A percentile compares a stretch with the other conserved stretches of the same genome.
phyloP scores from a whole-genome alignment of 37 sponge, comb jelly and placozoan genomes.

The Beroe ovata region DNA sequence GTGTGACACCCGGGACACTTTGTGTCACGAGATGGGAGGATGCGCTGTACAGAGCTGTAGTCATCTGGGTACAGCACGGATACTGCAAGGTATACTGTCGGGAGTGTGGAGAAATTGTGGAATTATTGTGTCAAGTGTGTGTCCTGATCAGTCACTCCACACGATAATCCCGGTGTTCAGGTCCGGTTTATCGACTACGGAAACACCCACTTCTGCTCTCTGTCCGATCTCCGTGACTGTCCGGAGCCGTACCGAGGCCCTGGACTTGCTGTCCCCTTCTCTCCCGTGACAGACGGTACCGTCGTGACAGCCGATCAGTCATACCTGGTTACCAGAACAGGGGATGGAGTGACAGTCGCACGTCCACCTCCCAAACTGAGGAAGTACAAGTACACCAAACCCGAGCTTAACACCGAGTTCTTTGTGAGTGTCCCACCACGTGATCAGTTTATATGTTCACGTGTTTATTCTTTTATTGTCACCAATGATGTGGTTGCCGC shows the following conservation, averaged over 20 bases:
- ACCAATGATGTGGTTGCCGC: too few species aligned
- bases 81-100: not conserved
- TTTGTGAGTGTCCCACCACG: not conserved
- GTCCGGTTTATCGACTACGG: constrained; percentile 40
- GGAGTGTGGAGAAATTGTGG: too few species aligned
- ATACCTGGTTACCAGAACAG: not conserved
- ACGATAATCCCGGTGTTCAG: too few species aligned
- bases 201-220: not conserved
- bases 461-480: too few species aligned
- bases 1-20: not conserved
- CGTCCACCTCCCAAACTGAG: not conserved
- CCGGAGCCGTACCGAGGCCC: constrained; percentile 40
- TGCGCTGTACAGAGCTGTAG: constrained; percentile 16
- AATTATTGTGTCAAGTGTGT: too few species aligned
- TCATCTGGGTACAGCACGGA: not conserved
- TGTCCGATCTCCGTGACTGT: not conserved
- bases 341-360: not conserved
- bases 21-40: constrained; percentile 38
- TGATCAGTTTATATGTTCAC: too few species aligned
- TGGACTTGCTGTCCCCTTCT: constrained; percentile 12
- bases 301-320: not conserved
- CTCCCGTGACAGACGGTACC: not conserved
- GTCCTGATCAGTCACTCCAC: too few species aligned
- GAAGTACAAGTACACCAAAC: constrained; percentile 58
- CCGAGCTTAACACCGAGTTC: not conserved